Conservation (phyloP, 2,888 invertebrate genomes). For the Lathronympha strigana region DNA sequence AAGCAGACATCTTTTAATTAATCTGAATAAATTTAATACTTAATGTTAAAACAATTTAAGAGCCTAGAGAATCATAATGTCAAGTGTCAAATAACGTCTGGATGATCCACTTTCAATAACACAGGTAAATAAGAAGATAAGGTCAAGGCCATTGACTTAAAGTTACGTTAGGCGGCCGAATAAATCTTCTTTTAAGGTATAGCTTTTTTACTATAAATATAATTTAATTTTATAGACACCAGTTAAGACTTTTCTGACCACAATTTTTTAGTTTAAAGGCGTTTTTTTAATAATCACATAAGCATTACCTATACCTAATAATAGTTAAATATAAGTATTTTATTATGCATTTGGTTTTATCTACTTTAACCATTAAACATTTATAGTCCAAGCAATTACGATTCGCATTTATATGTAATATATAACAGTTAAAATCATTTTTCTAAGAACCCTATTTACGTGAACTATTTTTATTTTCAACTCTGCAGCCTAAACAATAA, state of each 20-base stretch:
- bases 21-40: conserved; percentile 27
- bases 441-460: not conserved
- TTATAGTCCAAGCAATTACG: conserved; percentile 22
- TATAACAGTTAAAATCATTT: not conserved
- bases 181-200: too few relatives aligned
- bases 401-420: conserved; percentile 2
- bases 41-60: not conserved
- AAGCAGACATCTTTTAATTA: conserved; percentile 13
- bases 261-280: too few relatives aligned
- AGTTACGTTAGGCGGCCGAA: not conserved
- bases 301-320: too few relatives aligned
- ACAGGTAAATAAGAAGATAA: conserved; percentile 2
- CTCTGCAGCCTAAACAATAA: not conserved
- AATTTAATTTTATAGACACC: too few relatives aligned
- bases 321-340: too few relatives aligned
- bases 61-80: conserved; percentile 2
- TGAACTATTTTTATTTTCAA: too few relatives aligned
- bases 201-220: too few relatives aligned
- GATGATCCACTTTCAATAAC: not conserved
- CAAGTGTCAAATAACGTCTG: conserved; percentile 16
- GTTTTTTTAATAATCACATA: too few relatives aligned
- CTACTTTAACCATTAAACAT: not conserved
- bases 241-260: too few relatives aligned
- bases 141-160: not conserved
- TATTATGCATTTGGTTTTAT: not conserved